Conservation (phyloP, 2,888 invertebrate genomes). For the Rhagonycha fulva region DNA sequence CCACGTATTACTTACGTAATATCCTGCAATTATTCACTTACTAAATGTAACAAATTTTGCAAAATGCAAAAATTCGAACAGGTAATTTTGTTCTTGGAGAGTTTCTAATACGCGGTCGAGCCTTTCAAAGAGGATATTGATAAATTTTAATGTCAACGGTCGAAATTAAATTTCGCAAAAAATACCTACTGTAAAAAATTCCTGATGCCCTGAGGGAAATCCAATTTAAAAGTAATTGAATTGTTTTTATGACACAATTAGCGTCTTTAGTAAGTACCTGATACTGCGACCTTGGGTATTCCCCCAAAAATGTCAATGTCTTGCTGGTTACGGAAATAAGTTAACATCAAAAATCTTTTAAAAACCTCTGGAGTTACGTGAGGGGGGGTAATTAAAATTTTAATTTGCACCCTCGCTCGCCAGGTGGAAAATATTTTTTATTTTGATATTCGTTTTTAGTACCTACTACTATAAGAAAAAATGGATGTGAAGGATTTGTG, state of each 20-base stretch:
- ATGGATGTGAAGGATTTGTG: no score
- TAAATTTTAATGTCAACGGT: neutral
- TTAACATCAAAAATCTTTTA: no score
- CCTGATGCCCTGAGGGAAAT: neutral
- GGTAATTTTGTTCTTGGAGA: neutral
- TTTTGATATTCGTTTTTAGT: no score
- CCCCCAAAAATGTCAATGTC: neutral
- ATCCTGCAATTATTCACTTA: neutral
- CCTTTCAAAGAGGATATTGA: neutral
- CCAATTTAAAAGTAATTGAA: neutral
- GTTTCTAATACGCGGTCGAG: neutral
- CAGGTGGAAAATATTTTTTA: no score
- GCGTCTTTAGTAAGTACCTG: neutral
- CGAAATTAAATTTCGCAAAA: neutral
- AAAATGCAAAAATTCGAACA: neutral
- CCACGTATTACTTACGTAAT: neutral
- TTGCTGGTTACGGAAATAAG: neutral
- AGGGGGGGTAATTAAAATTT: no score
- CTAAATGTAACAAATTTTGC: neutral
- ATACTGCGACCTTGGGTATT: neutral
- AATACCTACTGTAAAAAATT: neutral
- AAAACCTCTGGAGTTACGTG: no score
- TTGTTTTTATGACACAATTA: neutral
- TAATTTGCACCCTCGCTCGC: no score
- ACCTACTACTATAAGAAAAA: no score